Percentiles rank a stretch among this genome's conserved stretches.
Evolutionary conservation across 2,888 invertebrate genomes (phyloP).

Genomic region (Cosmia trapezina): DNA sequence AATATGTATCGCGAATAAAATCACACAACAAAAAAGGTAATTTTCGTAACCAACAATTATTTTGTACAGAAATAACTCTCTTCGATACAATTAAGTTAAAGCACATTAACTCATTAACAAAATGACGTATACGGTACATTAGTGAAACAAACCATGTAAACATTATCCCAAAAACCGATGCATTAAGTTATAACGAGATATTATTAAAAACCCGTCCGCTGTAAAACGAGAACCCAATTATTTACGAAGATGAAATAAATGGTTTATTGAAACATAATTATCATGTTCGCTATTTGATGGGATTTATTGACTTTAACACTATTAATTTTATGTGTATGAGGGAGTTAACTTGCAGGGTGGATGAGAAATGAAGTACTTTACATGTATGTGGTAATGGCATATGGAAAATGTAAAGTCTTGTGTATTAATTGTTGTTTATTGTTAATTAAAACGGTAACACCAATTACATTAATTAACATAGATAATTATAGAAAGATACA

Average conservation of each 20-base stretch:
- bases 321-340: slow-evolving; percentile 23
- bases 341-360: background rate
- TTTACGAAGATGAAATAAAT: slow-evolving; percentile 39
- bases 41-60: background rate
- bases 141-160: background rate
- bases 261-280: slow-evolving; percentile 40
- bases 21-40: background rate
- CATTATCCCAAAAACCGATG: slow-evolving; percentile 16
- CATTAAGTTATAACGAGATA: slow-evolving; percentile 31
- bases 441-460: no score
- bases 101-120: slow-evolving; percentile 11
- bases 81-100: slow-evolving; percentile 2
- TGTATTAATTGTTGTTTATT: no score
- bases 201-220: slow-evolving; percentile 31
- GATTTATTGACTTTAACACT: slow-evolving; percentile 35
- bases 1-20: background rate
- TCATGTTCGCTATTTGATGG: slow-evolving; percentile 10
- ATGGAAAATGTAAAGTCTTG: no score
- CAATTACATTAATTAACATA: no score
- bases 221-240: slow-evolving; percentile 47
- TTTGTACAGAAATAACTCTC: background rate
- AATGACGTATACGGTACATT: background rate
- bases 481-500: no score
- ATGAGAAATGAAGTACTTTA: no score
- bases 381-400: no score